Conservation (phyloP, 2,113 vertebrate species). For the Otus sunia region DNA sequence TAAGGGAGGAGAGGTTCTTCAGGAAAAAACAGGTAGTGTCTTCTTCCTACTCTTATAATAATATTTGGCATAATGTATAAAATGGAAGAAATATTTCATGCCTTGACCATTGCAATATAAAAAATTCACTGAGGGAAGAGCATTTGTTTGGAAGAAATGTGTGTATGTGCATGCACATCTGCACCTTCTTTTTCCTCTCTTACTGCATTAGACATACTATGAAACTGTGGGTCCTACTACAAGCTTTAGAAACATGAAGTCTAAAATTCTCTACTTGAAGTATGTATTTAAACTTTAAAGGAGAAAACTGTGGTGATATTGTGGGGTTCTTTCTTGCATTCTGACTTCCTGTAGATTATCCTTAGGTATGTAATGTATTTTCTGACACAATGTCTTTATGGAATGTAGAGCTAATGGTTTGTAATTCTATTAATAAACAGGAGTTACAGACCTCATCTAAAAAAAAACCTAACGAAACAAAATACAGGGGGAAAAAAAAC, state of each 20-base stretch:
- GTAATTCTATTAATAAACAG: neutral
- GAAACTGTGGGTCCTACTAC: neutral
- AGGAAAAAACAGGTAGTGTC: constrained; percentile 73
- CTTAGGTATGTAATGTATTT: neutral
- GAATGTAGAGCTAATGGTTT: neutral
- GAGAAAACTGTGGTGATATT: neutral
- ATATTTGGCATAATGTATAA: neutral
- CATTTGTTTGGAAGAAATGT: neutral
- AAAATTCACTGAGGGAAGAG: neutral
- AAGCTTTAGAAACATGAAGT: neutral
- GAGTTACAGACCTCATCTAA: neutral
- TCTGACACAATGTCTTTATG: neutral
- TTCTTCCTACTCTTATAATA: neutral
- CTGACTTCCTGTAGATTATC: neutral
- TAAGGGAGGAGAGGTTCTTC: constrained; percentile 54
- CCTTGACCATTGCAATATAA: neutral
- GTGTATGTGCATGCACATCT: neutral
- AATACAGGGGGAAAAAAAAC: neutral
- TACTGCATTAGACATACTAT: fast-evolving
- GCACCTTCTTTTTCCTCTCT: neutral
- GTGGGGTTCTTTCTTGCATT: neutral
- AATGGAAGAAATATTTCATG: neutral
- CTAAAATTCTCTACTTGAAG: neutral
- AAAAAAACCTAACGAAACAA: neutral
- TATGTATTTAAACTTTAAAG: neutral